Evolutionary conservation across 2,888 invertebrate species (phyloP).

Genomic region (Caenorhabditis zanzibari): DNA sequence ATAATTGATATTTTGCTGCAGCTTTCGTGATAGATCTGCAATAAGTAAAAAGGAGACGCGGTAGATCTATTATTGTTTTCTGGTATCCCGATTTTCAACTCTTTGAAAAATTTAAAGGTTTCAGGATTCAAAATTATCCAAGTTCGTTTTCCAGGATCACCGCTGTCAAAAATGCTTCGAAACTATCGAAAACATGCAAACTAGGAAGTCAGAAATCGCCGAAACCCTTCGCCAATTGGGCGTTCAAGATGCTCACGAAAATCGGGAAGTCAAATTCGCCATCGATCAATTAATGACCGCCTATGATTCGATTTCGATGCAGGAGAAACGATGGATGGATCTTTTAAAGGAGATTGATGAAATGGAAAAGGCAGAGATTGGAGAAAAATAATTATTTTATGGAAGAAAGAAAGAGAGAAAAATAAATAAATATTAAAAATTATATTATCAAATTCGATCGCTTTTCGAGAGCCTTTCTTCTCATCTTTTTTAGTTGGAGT

Average conservation of each 20-base stretch:
- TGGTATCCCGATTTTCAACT: too few relatives aligned
- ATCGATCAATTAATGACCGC: background rate
- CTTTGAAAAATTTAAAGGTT: too few relatives aligned
- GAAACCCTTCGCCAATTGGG: background rate
- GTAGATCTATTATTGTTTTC: too few relatives aligned
- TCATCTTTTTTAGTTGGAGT: conserved; percentile 36
- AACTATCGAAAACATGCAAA: background rate
- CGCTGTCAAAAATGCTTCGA: background rate
- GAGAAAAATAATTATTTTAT: background rate
- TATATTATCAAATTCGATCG: conserved; percentile 30
- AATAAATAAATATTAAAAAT: background rate
- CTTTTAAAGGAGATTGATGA: background rate
- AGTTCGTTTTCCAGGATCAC: background rate
- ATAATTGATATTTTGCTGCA: too few relatives aligned
- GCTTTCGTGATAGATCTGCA: too few relatives aligned
- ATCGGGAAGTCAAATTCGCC: background rate
- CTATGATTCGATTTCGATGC: conserved; percentile 3
- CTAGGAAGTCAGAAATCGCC: background rate
- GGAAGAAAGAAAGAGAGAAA: background rate
- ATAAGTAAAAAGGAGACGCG: too few relatives aligned
- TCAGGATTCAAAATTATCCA: too few relatives aligned
- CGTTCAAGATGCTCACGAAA: background rate
- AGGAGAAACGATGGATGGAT: conserved; percentile 2
- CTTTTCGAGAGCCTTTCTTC: conserved; percentile 32
- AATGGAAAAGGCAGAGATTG: background rate